These are phyloP conservation scores for Osmoderma eremita DNA, from an alignment of 2,888 invertebrate genomes.

Conservation along the genomic window DNA sequence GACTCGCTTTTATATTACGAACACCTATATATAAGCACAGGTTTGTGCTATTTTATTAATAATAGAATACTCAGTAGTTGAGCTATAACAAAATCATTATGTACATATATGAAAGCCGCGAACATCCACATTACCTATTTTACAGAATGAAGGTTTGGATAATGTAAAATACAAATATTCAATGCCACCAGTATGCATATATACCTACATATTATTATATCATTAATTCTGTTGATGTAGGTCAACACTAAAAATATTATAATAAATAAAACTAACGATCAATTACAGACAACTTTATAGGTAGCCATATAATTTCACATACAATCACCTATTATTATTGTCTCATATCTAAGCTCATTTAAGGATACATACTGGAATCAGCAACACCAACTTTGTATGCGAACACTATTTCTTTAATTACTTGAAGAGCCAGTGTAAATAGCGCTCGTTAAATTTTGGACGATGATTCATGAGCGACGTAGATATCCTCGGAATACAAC, in stretches of 20 bases:
- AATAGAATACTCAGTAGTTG: no score
- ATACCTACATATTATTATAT: not conserved
- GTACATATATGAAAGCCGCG: no score
- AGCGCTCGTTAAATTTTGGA: conserved; percentile 30
- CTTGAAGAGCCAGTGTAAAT: conserved; percentile 6
- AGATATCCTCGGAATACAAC: conserved; percentile 1
- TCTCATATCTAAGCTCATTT: conserved; percentile 13
- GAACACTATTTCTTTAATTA: conserved; percentile 13
- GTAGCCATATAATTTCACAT: conserved; percentile 3
- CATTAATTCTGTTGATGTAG: conserved; percentile 18
- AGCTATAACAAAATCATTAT: no score
- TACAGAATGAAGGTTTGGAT: no score
- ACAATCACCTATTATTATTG: conserved; percentile 17
- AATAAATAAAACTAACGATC: not conserved
- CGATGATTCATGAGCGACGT: conserved; percentile 24
- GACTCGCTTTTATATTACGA: no score
- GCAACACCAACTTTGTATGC: conserved; percentile 22
- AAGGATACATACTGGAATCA: not conserved
- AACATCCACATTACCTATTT: no score
- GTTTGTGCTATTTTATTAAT: no score
- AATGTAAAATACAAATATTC: no score
- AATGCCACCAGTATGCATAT: no score
- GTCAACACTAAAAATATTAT: conserved; percentile 23
- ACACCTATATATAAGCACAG: no score
- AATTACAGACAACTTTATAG: not conserved